Evolutionary conservation across 2,113 vertebrate species (phyloP), one percentile per base, ranked within the genome.

Genomic region (Tonatia bakeri): DNA sequence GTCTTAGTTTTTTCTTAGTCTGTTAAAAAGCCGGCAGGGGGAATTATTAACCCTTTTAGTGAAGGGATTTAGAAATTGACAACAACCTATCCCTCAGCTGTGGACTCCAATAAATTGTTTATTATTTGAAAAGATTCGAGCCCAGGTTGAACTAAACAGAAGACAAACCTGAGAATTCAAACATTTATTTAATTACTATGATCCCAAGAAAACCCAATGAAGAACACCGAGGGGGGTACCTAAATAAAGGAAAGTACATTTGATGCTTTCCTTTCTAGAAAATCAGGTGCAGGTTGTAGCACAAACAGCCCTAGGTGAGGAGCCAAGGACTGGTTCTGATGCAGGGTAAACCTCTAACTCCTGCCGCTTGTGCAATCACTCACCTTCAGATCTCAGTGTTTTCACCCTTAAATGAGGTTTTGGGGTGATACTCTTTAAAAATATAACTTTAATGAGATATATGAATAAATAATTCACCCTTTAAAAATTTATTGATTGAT

Each of bases 161-260:
- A 64, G 56, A 87, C 16, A 90, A 93, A 89, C 22, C 10, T 94
- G 40, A 91, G 24, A 95, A 90, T 59, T 33, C 16, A 91, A 91
- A 89, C 14, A 50, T 56, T 85, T 54, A 83, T 56, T 85, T 54
- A 83, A 87, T 67, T 82, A 64, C 36, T 1, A 3, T 38, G 15
- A 64, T 92, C 54, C 10, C 8, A 52, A 72, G 54, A 92, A 91
- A n/a, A 95, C 47, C 47, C 22, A 79, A 73, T 64, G 88, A 93
- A 88, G 36, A 81, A 20, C 12, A 43, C 9, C 40, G 3, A 38
- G 10, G 13, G 28, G 12, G 31, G 65, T 61, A 85, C 26, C 33
- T 64, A 82, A 90, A 36, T 52, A 88, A 91, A 61, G 24, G 17
- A 86, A 76, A 38, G 17, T 67, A 59, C 13, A 82, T 61, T 79